Evolutionary conservation across 2,113 vertebrate species (phyloP), one percentile per base, ranked within the genome.

Genomic region (Nanorana parkeri): DNA sequence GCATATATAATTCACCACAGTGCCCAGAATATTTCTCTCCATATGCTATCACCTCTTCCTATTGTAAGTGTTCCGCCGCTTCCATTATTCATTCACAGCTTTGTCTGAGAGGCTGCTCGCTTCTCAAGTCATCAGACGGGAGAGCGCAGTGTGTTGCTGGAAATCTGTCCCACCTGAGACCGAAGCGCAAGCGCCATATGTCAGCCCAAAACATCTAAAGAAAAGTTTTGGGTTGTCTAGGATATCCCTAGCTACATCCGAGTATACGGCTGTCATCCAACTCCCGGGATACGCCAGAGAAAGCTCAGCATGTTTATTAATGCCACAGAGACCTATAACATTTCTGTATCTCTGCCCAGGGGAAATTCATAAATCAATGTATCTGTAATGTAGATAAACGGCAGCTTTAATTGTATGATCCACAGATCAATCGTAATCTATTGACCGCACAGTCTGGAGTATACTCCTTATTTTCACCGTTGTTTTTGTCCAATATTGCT

Each of bases 1-100:
- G 76, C 83, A 75, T 81, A 85, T 41, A 84, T 77, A 86, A 85
- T 82, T 78, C 85, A 4, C 55, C 32, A 41, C 36, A 23, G 6
- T 29, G 2, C 66, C 58, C 76, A 66, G 54, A 29, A 69, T 78
- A 60, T n/a, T 8, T 56, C 56, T 41, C 54, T 60, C 23, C 64
- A 76, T 3, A 28, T 76, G 8, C 26, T 65, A 5, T 66, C 36
- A 56, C 65, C 65, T 79, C 65, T 79, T 54, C 52, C 77, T 55
- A 78, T 78, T 68, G 77, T 78, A 68, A 56, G 55, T 23, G 28
- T 32, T 54, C 54, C 68, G 51, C 52, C 24, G 65, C 19, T 68
- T 60, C 26, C 8, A 68, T 41, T 68, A 58, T 55, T 67, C 61
- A 74, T 78, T 55, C 64, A 23, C 26, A n/a, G 77, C 63, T 78